A percentile compares a stretch with the other conserved stretches of the same genome.
phyloP scores from a whole-genome alignment of 1,140 invertebrate species.

The Araneus ventricosus region DNA sequence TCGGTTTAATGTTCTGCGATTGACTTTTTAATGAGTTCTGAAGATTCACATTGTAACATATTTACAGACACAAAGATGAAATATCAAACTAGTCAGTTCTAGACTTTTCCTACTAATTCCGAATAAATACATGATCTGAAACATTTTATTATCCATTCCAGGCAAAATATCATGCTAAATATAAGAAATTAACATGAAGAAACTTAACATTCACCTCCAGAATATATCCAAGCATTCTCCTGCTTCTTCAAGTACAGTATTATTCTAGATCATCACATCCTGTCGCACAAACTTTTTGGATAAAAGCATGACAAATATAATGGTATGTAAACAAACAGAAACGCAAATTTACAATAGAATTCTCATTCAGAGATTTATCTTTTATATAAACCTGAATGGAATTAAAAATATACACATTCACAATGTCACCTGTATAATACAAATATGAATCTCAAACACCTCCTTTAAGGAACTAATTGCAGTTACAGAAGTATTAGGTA shows the following conservation, averaged over 20 bases:
- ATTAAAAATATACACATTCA: slow-evolving; percentile 21
- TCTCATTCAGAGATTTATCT: background rate
- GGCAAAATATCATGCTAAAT: background rate
- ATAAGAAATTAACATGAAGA: background rate
- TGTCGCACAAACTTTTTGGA: background rate
- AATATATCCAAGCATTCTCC: background rate
- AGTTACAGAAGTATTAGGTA: background rate
- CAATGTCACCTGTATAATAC: background rate
- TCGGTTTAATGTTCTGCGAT: background rate
- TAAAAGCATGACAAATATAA: slow-evolving; percentile 1
- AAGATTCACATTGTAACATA: background rate
- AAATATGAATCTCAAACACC: background rate
- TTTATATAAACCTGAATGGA: slow-evolving; percentile 8
- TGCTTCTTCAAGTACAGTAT: background rate
- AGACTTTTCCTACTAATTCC: background rate
- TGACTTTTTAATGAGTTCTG: background rate
- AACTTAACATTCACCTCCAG: background rate
- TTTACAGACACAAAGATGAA: slow-evolving; percentile 15
- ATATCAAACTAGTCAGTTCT: background rate
- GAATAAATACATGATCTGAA: slow-evolving; percentile 8
- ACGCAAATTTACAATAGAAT: background rate
- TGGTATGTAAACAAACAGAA: background rate
- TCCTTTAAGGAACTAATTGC: background rate
- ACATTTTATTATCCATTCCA: background rate
- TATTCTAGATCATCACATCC: background rate